Conservation (phyloP, 2,888 invertebrate genomes). For the Oligia fasciuncula region DNA sequence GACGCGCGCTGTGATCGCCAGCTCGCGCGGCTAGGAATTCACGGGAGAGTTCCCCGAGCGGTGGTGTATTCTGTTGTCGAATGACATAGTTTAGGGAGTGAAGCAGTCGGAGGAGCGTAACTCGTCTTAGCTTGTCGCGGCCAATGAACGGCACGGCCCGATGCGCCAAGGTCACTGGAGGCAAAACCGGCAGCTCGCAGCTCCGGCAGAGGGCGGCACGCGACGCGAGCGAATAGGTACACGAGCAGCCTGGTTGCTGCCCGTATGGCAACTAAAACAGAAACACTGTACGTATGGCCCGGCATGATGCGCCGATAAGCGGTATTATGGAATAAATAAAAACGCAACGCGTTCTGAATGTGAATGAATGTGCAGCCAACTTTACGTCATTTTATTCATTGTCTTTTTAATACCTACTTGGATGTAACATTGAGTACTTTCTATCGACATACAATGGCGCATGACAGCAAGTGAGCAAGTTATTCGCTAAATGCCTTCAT, state of each 20-base stretch:
- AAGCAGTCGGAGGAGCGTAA: constrained; percentile 74
- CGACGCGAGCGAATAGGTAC: constrained; percentile 65
- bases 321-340: constrained; percentile 87
- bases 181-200: constrained; percentile 73
- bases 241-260: constrained; percentile 83
- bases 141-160: constrained; percentile 86
- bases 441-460: constrained; percentile 44
- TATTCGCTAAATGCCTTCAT: constrained; percentile 26
- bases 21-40: constrained; percentile 74
- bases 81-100: constrained; percentile 83
- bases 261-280: constrained; percentile 87
- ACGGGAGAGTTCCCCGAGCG: constrained; percentile 75
- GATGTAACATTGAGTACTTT: constrained; percentile 50
- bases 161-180: constrained; percentile 85
- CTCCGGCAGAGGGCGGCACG: constrained; percentile 82
- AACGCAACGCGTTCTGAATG: constrained; percentile 84
- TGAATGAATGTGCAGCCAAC: constrained; percentile 82
- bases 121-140: constrained; percentile 83
- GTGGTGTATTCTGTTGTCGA: constrained; percentile 72
- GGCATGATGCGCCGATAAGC: constrained; percentile 88
- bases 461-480: constrained; percentile 17
- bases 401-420: constrained; percentile 57
- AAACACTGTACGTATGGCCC: constrained; percentile 72
- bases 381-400: constrained; percentile 72
- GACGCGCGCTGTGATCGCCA: constrained; percentile 80